Evolutionary conservation across 2,113 vertebrate species (phyloP).

Genomic region (Gila orcuttii): DNA sequence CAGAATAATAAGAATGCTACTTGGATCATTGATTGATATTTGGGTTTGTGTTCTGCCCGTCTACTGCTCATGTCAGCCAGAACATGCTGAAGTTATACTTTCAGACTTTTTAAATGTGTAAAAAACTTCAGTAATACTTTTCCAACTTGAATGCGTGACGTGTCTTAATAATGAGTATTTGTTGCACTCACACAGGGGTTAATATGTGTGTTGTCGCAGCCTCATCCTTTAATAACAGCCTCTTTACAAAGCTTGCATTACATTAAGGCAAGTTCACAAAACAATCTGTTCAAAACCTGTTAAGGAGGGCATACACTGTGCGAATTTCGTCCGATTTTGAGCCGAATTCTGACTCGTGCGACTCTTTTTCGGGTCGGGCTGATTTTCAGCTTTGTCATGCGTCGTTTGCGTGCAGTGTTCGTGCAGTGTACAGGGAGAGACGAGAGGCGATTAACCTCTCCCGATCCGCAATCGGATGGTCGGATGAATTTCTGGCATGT

Average conservation of each 20-base stretch:
- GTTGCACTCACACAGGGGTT: not conserved
- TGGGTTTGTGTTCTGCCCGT: not conserved
- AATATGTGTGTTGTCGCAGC: not conserved
- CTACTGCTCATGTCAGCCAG: too few species aligned
- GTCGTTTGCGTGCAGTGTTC: too few species aligned
- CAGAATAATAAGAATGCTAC: not conserved
- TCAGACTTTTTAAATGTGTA: not conserved
- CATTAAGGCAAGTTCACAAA: not conserved
- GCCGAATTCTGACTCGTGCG: too few species aligned
- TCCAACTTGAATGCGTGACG: not conserved
- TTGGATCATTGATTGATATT: not conserved
- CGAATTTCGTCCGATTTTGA: too few species aligned
- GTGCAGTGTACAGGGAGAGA: too few species aligned
- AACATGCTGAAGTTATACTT: too few species aligned
- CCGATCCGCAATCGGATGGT: too few species aligned
- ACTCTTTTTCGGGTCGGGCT: too few species aligned
- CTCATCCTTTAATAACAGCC: not conserved
- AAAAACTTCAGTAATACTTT: not conserved
- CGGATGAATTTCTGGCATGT: too few species aligned
- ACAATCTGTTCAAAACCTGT: not conserved
- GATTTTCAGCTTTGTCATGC: too few species aligned
- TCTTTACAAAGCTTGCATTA: not conserved
- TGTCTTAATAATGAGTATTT: not conserved
- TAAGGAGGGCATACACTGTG: too few species aligned
- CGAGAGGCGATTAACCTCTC: too few species aligned